Evolutionary conservation across 2,888 invertebrate genomes (phyloP), one percentile per base, ranked within the genome.

Genomic region (Drosophila cognata): DNA sequence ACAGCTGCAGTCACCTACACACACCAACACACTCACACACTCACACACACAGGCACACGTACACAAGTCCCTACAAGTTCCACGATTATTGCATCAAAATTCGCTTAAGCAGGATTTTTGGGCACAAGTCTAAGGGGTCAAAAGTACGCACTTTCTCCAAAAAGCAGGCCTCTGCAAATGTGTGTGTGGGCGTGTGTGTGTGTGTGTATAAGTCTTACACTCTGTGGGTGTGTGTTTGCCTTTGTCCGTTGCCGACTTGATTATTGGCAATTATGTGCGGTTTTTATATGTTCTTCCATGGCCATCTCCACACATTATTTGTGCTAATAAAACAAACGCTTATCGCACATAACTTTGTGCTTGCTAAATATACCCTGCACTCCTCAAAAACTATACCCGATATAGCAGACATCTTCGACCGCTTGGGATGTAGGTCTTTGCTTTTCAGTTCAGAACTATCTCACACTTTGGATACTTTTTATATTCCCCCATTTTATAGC

Each of bases 191-290:
- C 6, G 46, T n/a, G 16, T 29, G 16, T 33, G 21, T 58, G 21
- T 55, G 18, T 50, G 11, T 61, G 56, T 52, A 16, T 35, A n/a
- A 25, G 18, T 52, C 35, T 29, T 16, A 60, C 59, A 38, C 64
- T 64, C n/a, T n/a, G 13, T 56, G 50, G 52, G 48, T 65, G 55
- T 66, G 52, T 67, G 48, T 69, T 56, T 65, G 50, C 46, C 29
- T 65, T 58, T 58, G 50, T 38, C 28, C 56, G 38, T 46, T 43
- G 70, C 56, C 50, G 57, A 77, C 78, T 89, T 84, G 79, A 89
- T 89, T 89, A 85, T 85, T 81, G 72, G 79, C 84, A 88, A 83
- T 86, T 88, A 86, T 84, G 74, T 86, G 76, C 60, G 79, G 73
- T 65, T 81, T 85, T 73, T 62, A 72, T 79, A 71, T 59, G 51